These are phyloP conservation scores for Scaptodrosophila latifasciaeformis DNA, from an alignment of 2,888 invertebrate species.

Conservation along the genomic window DNA sequence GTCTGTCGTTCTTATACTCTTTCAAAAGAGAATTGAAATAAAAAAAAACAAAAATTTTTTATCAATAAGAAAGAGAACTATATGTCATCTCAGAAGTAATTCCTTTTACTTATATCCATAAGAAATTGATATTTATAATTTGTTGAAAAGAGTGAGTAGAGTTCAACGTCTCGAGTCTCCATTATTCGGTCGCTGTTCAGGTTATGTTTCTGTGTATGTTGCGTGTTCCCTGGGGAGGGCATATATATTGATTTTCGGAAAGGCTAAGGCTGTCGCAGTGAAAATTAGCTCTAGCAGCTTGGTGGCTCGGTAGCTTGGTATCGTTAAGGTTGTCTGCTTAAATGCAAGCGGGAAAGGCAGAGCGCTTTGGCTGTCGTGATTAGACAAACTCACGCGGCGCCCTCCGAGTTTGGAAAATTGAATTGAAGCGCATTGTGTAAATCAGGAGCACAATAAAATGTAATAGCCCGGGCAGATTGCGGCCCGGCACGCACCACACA, in stretches of 20 bases:
- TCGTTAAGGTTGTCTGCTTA: not conserved
- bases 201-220: not conserved
- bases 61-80: too few relatives aligned
- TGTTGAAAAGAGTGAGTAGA: not conserved
- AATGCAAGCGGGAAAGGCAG: not conserved
- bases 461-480: conserved; percentile 61
- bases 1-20: conserved; percentile 14
- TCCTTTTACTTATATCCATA: too few relatives aligned
- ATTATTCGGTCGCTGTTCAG: not conserved
- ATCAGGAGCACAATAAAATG: conserved; percentile 67
- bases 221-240: too few relatives aligned
- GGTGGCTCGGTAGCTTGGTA: not conserved
- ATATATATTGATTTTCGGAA: too few relatives aligned
- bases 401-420: conserved; percentile 39
- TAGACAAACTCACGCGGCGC: not conserved
- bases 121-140: not conserved
- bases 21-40: not conserved
- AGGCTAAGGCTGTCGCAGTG: too few relatives aligned
- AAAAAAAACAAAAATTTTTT: not conserved
- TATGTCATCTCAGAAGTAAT: too few relatives aligned
- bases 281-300: not conserved
- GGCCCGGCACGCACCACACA: conserved; percentile 54
- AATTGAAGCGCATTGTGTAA: conserved; percentile 62
- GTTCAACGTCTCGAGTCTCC: not conserved
- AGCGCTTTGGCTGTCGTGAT: too few relatives aligned